phyloP scores from a whole-genome alignment of 2,113 vertebrate species.

The Odocoileus virginianus region DNA sequence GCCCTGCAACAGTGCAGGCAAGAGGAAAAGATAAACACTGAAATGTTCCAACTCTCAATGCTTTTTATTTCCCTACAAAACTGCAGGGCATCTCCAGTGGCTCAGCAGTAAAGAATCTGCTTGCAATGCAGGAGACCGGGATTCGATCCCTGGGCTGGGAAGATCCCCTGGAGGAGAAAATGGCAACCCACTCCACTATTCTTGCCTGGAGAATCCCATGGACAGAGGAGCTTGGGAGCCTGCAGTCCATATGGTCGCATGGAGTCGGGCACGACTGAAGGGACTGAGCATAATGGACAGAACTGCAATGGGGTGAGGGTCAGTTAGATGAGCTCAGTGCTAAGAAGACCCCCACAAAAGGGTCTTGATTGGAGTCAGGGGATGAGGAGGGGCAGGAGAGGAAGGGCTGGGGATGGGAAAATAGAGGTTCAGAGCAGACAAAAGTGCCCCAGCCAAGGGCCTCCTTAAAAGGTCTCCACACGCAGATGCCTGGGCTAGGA shows the following conservation, averaged over 20 bases:
- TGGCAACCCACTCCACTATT: not conserved
- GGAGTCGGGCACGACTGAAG: not conserved
- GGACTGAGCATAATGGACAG: fast-evolving
- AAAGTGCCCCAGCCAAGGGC: not conserved
- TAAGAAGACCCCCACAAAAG: not conserved
- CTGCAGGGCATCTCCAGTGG: not conserved
- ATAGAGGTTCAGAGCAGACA: not conserved
- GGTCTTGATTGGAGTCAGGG: not conserved
- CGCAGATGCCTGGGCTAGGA: fast-evolving
- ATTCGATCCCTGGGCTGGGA: not conserved
- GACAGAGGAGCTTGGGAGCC: not conserved
- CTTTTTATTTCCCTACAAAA: no score
- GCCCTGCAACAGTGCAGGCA: fast-evolving
- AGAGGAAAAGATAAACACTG: not conserved
- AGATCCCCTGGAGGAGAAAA: not conserved
- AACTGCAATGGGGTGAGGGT: not conserved
- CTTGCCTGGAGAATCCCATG: not conserved
- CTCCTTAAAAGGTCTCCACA: not conserved
- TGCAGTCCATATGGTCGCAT: not conserved
- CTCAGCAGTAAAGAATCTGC: not conserved
- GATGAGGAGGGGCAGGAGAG: not conserved
- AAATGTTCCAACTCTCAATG: not conserved
- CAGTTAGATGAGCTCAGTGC: not conserved
- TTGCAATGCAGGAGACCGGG: not conserved
- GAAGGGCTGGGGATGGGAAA: not conserved